These are phyloP conservation scores for Phrynocephalus vlangalii DNA, from an alignment of 2,797 vertebrate genomes.

Conservation along the genomic window DNA sequence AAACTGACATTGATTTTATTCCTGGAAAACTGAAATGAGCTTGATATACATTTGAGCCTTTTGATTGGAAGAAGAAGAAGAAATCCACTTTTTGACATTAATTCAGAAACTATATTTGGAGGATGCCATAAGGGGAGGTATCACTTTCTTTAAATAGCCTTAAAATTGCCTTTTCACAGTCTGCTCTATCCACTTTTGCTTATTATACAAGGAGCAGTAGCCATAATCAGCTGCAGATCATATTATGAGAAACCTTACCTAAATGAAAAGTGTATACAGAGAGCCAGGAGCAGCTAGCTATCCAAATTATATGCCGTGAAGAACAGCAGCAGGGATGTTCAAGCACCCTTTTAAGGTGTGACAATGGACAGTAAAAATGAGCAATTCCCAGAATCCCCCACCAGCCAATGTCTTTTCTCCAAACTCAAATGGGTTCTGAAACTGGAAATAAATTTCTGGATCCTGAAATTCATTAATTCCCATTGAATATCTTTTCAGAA, in stretches of 20 bases:
- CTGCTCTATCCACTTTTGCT: background rate
- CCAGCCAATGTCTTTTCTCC: no score
- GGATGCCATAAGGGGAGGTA: no score
- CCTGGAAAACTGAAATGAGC: background rate
- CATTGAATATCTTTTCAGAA: background rate
- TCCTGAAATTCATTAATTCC: no score
- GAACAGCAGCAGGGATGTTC: background rate
- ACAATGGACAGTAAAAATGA: background rate
- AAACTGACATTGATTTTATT: background rate
- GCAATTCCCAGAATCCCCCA: no score
- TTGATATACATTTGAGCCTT: slow-evolving; percentile 5
- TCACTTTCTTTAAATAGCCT: background rate
- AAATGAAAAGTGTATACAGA: background rate
- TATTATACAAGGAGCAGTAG: background rate
- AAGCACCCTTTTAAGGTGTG: background rate
- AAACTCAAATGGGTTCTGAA: no score
- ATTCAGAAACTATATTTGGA: background rate
- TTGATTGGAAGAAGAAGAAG: background rate
- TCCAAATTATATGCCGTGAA: background rate
- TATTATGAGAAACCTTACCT: background rate
- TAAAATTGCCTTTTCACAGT: background rate
- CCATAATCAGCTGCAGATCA: background rate
- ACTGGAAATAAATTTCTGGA: no score
- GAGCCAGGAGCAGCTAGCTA: background rate
- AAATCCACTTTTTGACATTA: background rate